Base-by-base conservation (phyloP, 2,888 invertebrate species). In the Mythimna pallens region DNA sequence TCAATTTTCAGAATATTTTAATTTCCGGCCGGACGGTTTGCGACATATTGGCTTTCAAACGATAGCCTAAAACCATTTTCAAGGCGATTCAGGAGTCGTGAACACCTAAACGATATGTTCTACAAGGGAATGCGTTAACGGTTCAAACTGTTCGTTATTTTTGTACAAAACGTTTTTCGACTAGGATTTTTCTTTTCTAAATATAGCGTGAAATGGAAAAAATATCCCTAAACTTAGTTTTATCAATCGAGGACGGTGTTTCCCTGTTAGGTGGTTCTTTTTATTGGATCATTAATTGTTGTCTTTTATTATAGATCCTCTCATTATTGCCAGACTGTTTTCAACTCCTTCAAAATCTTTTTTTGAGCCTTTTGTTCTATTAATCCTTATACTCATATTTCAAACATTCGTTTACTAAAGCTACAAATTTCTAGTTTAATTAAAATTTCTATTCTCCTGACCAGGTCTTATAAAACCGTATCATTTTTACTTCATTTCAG, bases 1-100 rank as follows among this genome's bases (percentile, higher is more conserved):
- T 76, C 81, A 79, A 82, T 83, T 78, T 86, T 73, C 76, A 76
- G 83, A 87, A 85, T 85, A 88, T 88, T 89, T 89, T 89, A 90
- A 90, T 90, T 89, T 90, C 90, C 90, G 89, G 83, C 43, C 70
- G 75, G 78, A 76, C 80, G 70, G 72, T 67, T 65, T 47, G 73
- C 74, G 84, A 82, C 86, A 81, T 85, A 85, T 86, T 84, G 84
- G 68, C 66, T 77, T 81, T 85, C 73, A 74, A 62, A 74, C 81
- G 74, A 69, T 43, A 64, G 59, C 58, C 68, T 66, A 59, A 61
- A 73, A 76, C 20, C 66, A 58, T 73, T 80, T 80, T 67, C 61
- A 54, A 55, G 36, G 54, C 20, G 47, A 43, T 63, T 70, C 63
- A 59, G 43, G 59, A 55, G 30, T 54, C 30, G 58, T 47, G 64